These are phyloP conservation scores for Ailuropoda melanoleuca DNA, from an alignment of 2,113 vertebrate genomes.

Conservation along the genomic window DNA sequence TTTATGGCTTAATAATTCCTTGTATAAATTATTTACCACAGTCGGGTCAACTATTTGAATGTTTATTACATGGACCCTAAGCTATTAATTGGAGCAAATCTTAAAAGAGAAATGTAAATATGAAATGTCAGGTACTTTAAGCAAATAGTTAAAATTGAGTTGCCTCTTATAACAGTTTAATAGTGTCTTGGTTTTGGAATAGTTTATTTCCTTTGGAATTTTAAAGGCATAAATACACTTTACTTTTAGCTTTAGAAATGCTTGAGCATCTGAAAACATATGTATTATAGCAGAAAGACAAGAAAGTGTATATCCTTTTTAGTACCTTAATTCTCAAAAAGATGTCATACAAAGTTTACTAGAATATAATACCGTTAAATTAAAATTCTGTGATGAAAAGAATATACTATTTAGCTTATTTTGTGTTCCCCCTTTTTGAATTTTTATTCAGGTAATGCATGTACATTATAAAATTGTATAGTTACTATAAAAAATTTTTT, in stretches of 20 bases:
- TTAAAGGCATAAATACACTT: background rate
- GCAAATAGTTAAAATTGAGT: background rate
- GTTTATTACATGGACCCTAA: background rate
- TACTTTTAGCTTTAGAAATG: background rate
- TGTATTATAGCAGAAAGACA: background rate
- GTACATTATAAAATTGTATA: background rate
- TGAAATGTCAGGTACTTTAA: slow-evolving; percentile 21
- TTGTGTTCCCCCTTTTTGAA: background rate
- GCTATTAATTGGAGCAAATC: background rate
- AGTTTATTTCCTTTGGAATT: background rate
- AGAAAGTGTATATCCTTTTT: background rate
- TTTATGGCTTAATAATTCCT: background rate
- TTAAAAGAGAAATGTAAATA: background rate
- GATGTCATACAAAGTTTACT: background rate
- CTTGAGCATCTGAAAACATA: background rate
- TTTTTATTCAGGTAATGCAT: background rate
- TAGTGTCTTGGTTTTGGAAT: background rate
- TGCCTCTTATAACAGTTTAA: background rate
- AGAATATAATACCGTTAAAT: background rate
- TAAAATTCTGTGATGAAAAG: background rate
- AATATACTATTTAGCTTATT: background rate
- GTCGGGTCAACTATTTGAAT: background rate
- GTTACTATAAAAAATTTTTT: background rate
- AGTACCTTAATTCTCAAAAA: background rate
- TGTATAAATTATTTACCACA: background rate